These are phyloP conservation scores for Epinephelus cyanopodus DNA, from an alignment of 2,113 vertebrate species.

Conservation along the genomic window DNA sequence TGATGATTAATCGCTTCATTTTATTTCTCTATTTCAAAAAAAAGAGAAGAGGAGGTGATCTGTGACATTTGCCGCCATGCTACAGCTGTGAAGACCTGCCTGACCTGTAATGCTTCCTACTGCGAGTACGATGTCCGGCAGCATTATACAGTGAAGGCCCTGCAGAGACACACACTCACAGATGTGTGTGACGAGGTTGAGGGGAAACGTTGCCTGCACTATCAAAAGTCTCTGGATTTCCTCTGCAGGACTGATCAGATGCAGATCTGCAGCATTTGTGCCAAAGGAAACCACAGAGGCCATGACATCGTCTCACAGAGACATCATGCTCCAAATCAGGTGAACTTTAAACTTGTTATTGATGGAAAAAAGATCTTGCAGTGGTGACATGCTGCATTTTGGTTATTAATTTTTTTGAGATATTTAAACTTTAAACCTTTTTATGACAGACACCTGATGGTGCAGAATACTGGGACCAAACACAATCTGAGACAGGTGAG, in stretches of 20 bases:
- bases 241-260: constrained; percentile 37
- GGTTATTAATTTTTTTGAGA: neutral
- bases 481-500: neutral
- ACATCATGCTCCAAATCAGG: neutral
- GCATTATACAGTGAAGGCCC: constrained; percentile 5
- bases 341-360: neutral
- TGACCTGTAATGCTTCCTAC: constrained; percentile 36
- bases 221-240: neutral
- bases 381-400: neutral
- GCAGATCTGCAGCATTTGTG: constrained; percentile 35
- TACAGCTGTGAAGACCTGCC: constrained; percentile 40
- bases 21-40: neutral
- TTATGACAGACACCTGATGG: neutral
- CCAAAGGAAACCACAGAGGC: constrained; percentile 17
- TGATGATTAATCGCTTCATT: no score
- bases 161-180: constrained; percentile 5
- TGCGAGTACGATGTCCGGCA: constrained; percentile 4
- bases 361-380: neutral
- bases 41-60: neutral
- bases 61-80: constrained; percentile 21
- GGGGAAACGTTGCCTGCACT: constrained; percentile 14
- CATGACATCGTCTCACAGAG: constrained; percentile 17
- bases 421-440: neutral
- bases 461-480: neutral
- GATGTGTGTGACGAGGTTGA: neutral